These are phyloP conservation scores for Pomphorhynchus laevis DNA, from an alignment of 1,140 invertebrate genomes.

Conservation along the genomic window DNA sequence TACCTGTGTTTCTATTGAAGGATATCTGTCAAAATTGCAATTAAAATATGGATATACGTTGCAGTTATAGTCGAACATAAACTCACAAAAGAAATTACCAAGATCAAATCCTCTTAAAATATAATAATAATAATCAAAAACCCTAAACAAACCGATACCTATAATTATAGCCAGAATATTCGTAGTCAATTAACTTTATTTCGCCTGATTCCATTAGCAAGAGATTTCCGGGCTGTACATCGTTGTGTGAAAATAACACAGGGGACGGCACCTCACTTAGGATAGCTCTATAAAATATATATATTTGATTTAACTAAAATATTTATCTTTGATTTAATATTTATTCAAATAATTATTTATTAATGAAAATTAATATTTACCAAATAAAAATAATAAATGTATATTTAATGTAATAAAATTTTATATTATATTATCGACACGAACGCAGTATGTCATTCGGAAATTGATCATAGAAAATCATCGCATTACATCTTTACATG, in stretches of 20 bases:
- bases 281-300: constrained; percentile 17
- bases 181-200: constrained; percentile 44
- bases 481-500: no score
- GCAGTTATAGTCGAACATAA: constrained; percentile 53
- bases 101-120: constrained; percentile 43
- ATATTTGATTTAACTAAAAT: background rate
- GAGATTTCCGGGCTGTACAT: constrained; percentile 56
- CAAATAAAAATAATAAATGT: no score
- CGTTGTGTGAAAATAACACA: constrained; percentile 81
- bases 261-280: constrained; percentile 27
- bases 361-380: background rate
- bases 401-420: no score
- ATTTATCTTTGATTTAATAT: background rate
- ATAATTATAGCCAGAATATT: constrained; percentile 68
- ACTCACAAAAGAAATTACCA: constrained; percentile 76
- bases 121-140: constrained; percentile 3
- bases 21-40: constrained; percentile 29
- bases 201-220: constrained; percentile 13
- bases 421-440: no score
- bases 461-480: no score
- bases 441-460: no score
- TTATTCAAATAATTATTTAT: constrained; percentile 5
- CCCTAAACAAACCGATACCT: constrained; percentile 12
- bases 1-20: constrained; percentile 41
- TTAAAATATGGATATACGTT: constrained; percentile 37